These are phyloP conservation scores for Paedocypris micromegethes DNA, from an alignment of 2,797 vertebrate genomes.

Conservation along the genomic window DNA sequence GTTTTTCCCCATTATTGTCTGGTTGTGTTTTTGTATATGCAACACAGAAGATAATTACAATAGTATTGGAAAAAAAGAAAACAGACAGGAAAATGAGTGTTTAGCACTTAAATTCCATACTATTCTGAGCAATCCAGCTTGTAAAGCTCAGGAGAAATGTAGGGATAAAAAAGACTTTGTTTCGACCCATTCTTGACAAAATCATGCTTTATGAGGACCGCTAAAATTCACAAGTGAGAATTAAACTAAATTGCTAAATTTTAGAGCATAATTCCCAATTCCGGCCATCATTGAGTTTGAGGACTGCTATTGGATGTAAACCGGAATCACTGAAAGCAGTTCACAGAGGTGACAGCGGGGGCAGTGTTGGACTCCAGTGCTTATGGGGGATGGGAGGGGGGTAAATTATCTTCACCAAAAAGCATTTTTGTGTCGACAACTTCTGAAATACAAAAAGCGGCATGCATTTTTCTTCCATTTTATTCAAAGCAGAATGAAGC, in stretches of 20 bases:
- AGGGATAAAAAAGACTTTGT: constrained; percentile 50
- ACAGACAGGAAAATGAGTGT: constrained; percentile 88
- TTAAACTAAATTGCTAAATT: too few relatives aligned
- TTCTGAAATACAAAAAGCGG: constrained; percentile 20
- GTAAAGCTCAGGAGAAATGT: constrained; percentile 56
- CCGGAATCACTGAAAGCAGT: not conserved
- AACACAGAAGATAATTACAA: constrained; percentile 47
- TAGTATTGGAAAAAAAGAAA: constrained; percentile 71
- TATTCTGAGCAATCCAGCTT: constrained; percentile 58
- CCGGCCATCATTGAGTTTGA: not conserved
- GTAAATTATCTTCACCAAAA: not conserved
- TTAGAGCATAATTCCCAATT: not conserved
- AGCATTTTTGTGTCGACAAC: not conserved
- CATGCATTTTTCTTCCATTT: constrained; percentile 24
- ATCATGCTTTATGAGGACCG: too few relatives aligned
- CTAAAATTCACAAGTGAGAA: too few relatives aligned
- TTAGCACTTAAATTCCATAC: constrained; percentile 67
- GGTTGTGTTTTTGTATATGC: constrained; percentile 54
- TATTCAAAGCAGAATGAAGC: constrained; percentile 1
- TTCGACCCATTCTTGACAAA: too few relatives aligned
- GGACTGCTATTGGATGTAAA: not conserved
- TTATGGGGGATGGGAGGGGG: not conserved
- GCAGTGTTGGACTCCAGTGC: constrained; percentile 29
- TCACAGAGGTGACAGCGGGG: constrained; percentile 3
- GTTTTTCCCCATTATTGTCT: constrained; percentile 49